Evolutionary conservation across 92 coral and sea anemone species (phyloP).

Genomic region (Metridium senile): DNA sequence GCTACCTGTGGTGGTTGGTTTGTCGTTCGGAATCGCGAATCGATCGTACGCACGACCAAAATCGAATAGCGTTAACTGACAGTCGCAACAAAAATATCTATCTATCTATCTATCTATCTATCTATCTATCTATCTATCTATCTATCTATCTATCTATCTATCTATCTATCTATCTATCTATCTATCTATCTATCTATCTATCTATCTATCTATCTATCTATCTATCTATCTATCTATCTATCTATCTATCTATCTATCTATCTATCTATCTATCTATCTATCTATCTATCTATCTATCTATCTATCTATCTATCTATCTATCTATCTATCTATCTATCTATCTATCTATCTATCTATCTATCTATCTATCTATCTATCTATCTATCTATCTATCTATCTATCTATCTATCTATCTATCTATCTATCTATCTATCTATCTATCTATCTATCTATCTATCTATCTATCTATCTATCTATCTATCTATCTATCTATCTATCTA

Average conservation of each 20-base stretch:
- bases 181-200: slow-evolving; percentile 26
- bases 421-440: slow-evolving; percentile 11
- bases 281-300: slow-evolving; percentile 7
- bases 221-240: slow-evolving; percentile 38
- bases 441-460: slow-evolving; percentile 1
- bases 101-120: slow-evolving; percentile 26
- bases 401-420: slow-evolving; percentile 9
- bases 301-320: slow-evolving; percentile 14
- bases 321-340: slow-evolving; percentile 40
- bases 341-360: slow-evolving; percentile 9
- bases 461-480: slow-evolving; percentile 8
- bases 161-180: slow-evolving; percentile 26
- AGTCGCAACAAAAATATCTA: too few species aligned
- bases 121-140: slow-evolving; percentile 26
- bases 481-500: slow-evolving; percentile 6
- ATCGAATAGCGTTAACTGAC: too few species aligned
- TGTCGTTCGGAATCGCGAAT: too few species aligned
- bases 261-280: slow-evolving; percentile 35
- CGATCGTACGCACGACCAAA: too few species aligned
- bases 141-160: slow-evolving; percentile 26
- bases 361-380: slow-evolving; percentile 11
- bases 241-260: slow-evolving; percentile 35
- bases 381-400: slow-evolving; percentile 7
- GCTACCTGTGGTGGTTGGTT: too few species aligned
- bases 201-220: slow-evolving; percentile 26